Evolutionary conservation across 1,140 invertebrate genomes (phyloP), one percentile per base, ranked within the genome.

Genomic region (Delia radicum): DNA sequence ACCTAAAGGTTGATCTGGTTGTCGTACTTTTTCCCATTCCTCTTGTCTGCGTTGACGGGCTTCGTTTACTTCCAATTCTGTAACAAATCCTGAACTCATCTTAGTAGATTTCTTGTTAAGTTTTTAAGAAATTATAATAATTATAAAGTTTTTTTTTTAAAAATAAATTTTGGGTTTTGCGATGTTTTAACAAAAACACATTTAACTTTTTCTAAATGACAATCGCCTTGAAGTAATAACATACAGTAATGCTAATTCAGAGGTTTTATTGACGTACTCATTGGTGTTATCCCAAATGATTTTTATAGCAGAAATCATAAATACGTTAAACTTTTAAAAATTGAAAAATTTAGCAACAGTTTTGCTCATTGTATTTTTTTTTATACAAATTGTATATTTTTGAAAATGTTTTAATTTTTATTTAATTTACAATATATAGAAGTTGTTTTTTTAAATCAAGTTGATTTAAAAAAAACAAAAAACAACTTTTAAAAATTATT

Each of bases 1-100:
- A 96, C 95, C 94, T 89, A 92, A 67, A n/a, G 96, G 95, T 85
- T 98, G 92, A 80, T 96, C 93, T 27, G 94, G 91, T 78, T 93
- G 93, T 78, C 96, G 88, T 1, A 97, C 95, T 89, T 93, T 94
- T 79, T 98, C 95, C 96, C 96, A 98, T 91, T 98, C 95, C 87
- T 96, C 94, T 85, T 98, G 96, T 13, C 96, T 89, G 55, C 90
- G 87, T 79, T 90, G 89, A 69, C 93, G 90, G 37, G 91, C 91
- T 81, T 97, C 95, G 46, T 93, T 91, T 46, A 96, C 88, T 88
- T 98, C 95, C 21, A 90, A 88, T 87, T 97, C 95, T 10, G 94
- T 92, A 79, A 96, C 93, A 89, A 97, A 97, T 65, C 94, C 93
- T 2, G 94, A 94, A 90, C 94, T 95, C 94, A 94, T 95, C 15